Evolutionary conservation across 2,888 invertebrate species (phyloP), one percentile per base, ranked within the genome.

Genomic region (Cheilosia pagana): DNA sequence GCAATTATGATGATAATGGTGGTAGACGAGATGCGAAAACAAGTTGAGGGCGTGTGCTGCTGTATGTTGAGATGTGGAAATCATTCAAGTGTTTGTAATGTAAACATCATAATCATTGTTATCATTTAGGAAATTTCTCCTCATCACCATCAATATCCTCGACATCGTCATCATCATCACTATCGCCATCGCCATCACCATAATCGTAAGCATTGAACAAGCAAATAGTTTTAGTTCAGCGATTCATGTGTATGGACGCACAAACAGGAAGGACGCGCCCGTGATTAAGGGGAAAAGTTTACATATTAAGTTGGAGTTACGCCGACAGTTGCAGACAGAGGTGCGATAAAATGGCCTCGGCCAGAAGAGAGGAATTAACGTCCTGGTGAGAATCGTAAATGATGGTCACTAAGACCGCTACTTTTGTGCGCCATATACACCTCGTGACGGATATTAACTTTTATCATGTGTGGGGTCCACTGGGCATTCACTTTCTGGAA

Each of bases 221-320:
- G 50, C 43, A 72, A 77, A 70, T 76, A 76, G 70, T 68, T 74
- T 68, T 60, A 48, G 67, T 48, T 53, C 60, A 68, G 67, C 48
- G 62, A 55, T 48, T 62, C 60, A 55, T 59, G 52, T 6, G 35
- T 7, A 60, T 10, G 57, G 35, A 28, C 0, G 43, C 43, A 41
- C 48, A 68, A 53, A 41, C 59, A 35, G 55, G 62, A 81, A 59
- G 65, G 67, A 53, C 77, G 48, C 21, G 12, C 5, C 5, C 28
- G 25, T 82, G 77, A 77, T 82, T 77, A 68, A 82, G 60, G 72
- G 62, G 55, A 67, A 77, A 82, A 82, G 62, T 82, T 82, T 67
- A 60, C 70, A 55, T 21, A 68, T 35, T 43, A n/a, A 16, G 25
- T n/a, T 16, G 5, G 45, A 62, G 25, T 75, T 62, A 62, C 10